Conservation (phyloP, 2,888 invertebrate species). For the Hypolimnas misippus region DNA sequence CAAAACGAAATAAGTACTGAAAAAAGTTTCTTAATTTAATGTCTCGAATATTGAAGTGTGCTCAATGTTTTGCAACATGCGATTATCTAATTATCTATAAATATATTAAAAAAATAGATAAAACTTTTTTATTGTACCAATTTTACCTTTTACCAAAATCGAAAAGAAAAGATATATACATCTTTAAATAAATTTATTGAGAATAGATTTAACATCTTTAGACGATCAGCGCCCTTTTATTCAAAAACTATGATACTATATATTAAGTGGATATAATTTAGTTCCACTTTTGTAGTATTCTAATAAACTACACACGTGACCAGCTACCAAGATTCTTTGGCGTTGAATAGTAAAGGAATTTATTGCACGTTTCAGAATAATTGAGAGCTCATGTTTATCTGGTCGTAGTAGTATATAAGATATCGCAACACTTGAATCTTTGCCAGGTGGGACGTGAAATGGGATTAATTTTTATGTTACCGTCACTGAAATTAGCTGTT, state of each 20-base stretch:
- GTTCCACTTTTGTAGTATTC: neutral
- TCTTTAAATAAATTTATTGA: too few relatives aligned
- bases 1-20: too few relatives aligned
- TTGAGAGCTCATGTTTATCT: slow-evolving; percentile 15
- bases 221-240: too few relatives aligned
- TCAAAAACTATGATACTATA: neutral
- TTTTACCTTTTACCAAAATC: too few relatives aligned
- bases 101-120: too few relatives aligned
- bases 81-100: too few relatives aligned
- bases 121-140: too few relatives aligned
- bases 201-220: too few relatives aligned
- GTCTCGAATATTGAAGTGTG: too few relatives aligned
- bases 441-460: slow-evolving; percentile 34
- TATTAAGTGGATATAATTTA: neutral
- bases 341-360: neutral
- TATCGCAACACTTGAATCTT: slow-evolving; percentile 26
- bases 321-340: neutral
- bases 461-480: slow-evolving; percentile 13
- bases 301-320: neutral
- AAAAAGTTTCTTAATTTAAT: too few relatives aligned
- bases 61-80: too few relatives aligned
- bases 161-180: too few relatives aligned
- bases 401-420: slow-evolving; percentile 13
- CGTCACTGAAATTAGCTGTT: slow-evolving; percentile 6
- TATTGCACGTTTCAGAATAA: slow-evolving; percentile 14